These are phyloP conservation scores for Cephonodes hylas DNA, from an alignment of 2,888 invertebrate genomes.

Conservation along the genomic window DNA sequence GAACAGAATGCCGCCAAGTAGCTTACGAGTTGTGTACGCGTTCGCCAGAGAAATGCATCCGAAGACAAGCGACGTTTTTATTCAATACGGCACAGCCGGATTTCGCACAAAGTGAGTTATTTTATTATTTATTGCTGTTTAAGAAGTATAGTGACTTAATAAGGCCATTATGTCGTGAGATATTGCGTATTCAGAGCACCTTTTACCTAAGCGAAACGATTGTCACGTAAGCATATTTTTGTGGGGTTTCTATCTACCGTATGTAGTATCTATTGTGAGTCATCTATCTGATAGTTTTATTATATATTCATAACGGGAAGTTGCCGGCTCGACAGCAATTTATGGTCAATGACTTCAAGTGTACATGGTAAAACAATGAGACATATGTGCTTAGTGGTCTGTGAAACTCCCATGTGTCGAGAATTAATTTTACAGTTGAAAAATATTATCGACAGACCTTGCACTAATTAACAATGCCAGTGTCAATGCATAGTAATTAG, in stretches of 20 bases:
- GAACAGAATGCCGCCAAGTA: constrained; percentile 78
- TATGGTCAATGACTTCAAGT: constrained; percentile 65
- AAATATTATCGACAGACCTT: neutral
- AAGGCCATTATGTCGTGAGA: constrained; percentile 35
- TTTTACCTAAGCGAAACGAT: constrained; percentile 39
- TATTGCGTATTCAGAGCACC: constrained; percentile 35
- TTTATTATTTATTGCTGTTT: constrained; percentile 34
- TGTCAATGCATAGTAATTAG: constrained; percentile 2
- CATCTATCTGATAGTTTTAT: constrained; percentile 53
- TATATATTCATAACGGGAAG: constrained; percentile 74
- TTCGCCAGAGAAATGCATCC: constrained; percentile 90
- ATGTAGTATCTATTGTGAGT: constrained; percentile 48
- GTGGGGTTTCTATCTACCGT: constrained; percentile 15
- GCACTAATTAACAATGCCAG: neutral
- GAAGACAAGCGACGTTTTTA: constrained; percentile 83
- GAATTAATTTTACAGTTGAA: neutral
- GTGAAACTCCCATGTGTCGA: neutral
- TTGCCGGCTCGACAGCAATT: constrained; percentile 43
- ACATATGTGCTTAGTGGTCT: neutral
- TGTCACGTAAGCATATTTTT: constrained; percentile 53
- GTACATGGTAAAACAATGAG: neutral
- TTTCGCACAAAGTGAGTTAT: constrained; percentile 88
- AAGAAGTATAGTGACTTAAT: constrained; percentile 29
- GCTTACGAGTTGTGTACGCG: constrained; percentile 86
- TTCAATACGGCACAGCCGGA: constrained; percentile 93